Evolutionary conservation across 2,113 vertebrate species (phyloP), one percentile per base, ranked within the genome.

Genomic region (Meleagris gallopavo): DNA sequence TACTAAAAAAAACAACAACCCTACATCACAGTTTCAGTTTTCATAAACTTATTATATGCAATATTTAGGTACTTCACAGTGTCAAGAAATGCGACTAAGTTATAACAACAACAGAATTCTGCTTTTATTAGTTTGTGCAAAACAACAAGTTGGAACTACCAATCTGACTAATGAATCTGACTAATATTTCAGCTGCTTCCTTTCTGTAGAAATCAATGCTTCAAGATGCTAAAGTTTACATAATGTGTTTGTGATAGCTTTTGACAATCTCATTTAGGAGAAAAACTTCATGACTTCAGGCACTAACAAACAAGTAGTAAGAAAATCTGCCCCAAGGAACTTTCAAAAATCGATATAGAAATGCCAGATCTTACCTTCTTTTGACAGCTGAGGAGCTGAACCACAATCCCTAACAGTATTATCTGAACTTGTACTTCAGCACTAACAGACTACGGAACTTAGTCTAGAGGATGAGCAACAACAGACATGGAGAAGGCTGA

Each of bases 351-450:
- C 74, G 32, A 74, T 34, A 72, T 10, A 80, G 65, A 88, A 94
- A 87, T 54, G 54, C 6, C 65, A 83, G 43, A 66, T 83, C 92
- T 91, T 83, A 88, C 92, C 89, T 94, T 87, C 62, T 52, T 93
- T 78, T 83, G 75, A 90, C 55, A 94, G 41, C 13, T 86, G 55
- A 43, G 79, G 92, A 94, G 85, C 50, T 16, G n/a, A 95, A 73
- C 32, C 50, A 57, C 64, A 83, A 88, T 74, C 38, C 40, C 46
- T 57, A 80, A 71, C 24, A 57, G 52, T 80, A 80, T 60, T 92
- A 75, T 73, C 30, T 78, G 3, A 71, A 79, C 50, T 67, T 70
- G 17, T 41, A 83, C 46, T 77, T 88, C 36, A 91, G n/a, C 30
- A 36, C 88, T 86, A 83, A 67, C 1, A 90, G 52, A 76, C 18